These are phyloP conservation scores for Propsilocerus akamusi DNA, from an alignment of 1,140 invertebrate genomes.

Conservation along the genomic window DNA sequence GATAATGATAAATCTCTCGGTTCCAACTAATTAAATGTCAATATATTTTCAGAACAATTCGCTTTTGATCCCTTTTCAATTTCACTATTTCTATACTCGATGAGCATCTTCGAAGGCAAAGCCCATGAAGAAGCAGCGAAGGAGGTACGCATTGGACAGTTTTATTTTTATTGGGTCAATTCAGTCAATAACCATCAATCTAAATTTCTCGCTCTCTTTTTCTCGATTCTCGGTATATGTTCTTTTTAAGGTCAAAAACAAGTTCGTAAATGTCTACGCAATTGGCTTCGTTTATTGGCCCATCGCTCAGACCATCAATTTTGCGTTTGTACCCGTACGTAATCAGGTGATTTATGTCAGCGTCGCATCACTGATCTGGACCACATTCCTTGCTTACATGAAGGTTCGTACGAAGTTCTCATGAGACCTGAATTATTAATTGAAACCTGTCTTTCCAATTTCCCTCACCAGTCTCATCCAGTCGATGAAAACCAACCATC, in stretches of 20 bases:
- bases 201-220: neutral
- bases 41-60: neutral
- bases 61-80: slow-evolving; percentile 1
- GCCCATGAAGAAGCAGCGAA: neutral
- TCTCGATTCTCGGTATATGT: too few species aligned
- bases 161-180: too few species aligned
- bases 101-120: neutral
- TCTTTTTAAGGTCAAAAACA: neutral
- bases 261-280: neutral
- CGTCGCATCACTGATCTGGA: neutral
- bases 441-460: too few species aligned
- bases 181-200: neutral
- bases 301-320: neutral
- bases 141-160: neutral
- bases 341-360: neutral
- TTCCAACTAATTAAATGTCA: neutral
- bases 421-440: too few species aligned
- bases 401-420: too few species aligned
- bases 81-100: neutral
- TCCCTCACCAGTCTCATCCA: too few species aligned
- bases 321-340: neutral
- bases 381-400: neutral
- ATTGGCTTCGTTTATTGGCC: neutral
- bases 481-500: too few species aligned
- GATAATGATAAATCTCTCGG: neutral